A percentile compares a stretch with the other conserved stretches of the same genome.
Conservation (phyloP, 2,113 vertebrate genomes). For the Rhinogobius similis region DNA sequence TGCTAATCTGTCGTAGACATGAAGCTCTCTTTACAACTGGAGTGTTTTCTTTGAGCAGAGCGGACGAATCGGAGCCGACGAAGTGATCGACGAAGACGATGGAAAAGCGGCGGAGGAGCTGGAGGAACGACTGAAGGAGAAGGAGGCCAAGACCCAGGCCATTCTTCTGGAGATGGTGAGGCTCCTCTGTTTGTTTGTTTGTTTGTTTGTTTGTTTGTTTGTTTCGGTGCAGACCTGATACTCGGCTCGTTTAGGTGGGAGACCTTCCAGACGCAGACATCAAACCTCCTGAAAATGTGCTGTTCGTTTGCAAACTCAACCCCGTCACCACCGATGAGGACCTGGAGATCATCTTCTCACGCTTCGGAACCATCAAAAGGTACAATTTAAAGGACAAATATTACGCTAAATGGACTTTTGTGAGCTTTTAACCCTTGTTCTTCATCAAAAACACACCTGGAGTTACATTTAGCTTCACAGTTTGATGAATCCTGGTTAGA, state of each 20-base stretch:
- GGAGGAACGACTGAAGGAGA: constrained; percentile 91
- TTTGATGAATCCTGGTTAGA: too few species aligned
- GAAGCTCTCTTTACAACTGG: too few species aligned
- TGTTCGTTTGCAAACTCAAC: constrained; percentile 98
- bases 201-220: neutral
- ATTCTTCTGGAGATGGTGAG: constrained; percentile 97
- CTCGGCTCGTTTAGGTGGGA: constrained; percentile 82
- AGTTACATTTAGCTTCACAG: too few species aligned
- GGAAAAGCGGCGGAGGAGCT: constrained; percentile 86
- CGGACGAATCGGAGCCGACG: constrained; percentile 96
- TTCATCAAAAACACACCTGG: too few species aligned
- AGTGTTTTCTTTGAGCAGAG: constrained; percentile 77
- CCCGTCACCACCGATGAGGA: constrained; percentile 97
- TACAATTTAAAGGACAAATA: too few species aligned
- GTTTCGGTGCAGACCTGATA: neutral
- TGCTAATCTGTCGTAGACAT: too few species aligned
- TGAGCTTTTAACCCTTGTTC: too few species aligned
- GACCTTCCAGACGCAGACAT: constrained; percentile 94
- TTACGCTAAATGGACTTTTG: too few species aligned
- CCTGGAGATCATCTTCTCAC: constrained; percentile 96
- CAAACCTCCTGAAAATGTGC: constrained; percentile 92
- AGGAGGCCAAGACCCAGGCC: constrained; percentile 94
- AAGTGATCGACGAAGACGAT: constrained; percentile 88
- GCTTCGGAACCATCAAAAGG: constrained; percentile 94
- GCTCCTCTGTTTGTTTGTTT: too few species aligned